Base-by-base conservation (phyloP, 2,888 invertebrate species). In the Euzetes globulus region DNA sequence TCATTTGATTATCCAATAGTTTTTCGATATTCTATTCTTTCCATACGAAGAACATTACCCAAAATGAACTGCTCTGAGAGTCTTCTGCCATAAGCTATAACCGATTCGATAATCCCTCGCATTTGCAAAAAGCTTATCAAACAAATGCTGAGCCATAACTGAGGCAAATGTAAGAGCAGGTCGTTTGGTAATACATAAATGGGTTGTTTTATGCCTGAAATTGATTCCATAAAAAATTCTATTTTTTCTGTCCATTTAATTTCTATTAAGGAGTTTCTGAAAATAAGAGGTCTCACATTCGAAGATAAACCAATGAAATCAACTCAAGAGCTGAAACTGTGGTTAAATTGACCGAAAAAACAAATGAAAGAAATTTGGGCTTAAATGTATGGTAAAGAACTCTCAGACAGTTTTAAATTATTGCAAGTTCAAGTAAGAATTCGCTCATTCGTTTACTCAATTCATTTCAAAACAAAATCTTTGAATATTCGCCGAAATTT, bases 261-360 rank as follows among this genome's bases (percentile, higher is more conserved):
- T 41, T 41, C 41, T 41, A 41, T 41, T 41, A 41, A 41, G 41
- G 13, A 41, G 9, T 41, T 41, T 41, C 33, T 41, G 41, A 4
- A 13, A 41, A 41, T 41, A 41, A 41, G 41, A 41, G 41, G 25
- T 27, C 50, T 50, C 19, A 15, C 58, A 65, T n/a, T 37, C 17
- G 7, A 65, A 65, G 37, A 37, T 65, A 65, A 37, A 58, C 22
- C 25, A 27, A 5, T 29, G 5, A 60, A 27, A 27, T 63, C 5
- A 63, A 63, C n/a, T 58, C 27, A 25, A 37, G n/a, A 11, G n/a
- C 19, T 65, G 63, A 15, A 65, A 65, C 13, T 58, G 22, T n/a
- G 3, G 29, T 65, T 65, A 33, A 65, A 65, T 65, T 65, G 63
- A 37, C 63, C 19, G 37, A 65, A 65, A 65, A 65, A 60, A 60